Conservation (phyloP, 2,888 invertebrate species). For the Watsonalla cultraria region DNA sequence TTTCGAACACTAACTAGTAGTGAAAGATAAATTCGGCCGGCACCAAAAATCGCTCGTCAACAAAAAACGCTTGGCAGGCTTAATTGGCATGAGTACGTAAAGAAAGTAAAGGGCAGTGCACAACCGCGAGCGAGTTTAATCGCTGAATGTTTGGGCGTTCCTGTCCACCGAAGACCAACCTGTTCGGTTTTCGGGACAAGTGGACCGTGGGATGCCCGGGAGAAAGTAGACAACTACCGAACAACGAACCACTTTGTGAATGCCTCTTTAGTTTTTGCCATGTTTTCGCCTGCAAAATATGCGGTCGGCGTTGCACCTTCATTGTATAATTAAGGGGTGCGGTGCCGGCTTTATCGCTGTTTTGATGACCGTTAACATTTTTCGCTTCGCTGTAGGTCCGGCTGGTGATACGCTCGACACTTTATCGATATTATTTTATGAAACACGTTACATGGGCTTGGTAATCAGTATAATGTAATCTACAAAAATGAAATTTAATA, state of each 20-base stretch:
- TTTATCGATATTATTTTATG: neutral
- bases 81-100: constrained; percentile 56
- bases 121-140: constrained; percentile 58
- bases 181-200: constrained; percentile 44
- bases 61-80: constrained; percentile 21
- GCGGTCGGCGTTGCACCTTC: constrained; percentile 32
- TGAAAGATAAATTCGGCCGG: constrained; percentile 23
- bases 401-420: neutral
- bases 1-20: neutral
- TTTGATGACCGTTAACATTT: constrained; percentile 14
- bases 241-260: constrained; percentile 56
- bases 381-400: neutral
- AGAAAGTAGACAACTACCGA: constrained; percentile 57
- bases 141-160: constrained; percentile 71
- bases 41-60: constrained; percentile 30
- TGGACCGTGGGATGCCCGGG: constrained; percentile 69
- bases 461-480: too few relatives aligned
- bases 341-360: constrained; percentile 36
- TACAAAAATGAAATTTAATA: too few relatives aligned
- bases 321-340: constrained; percentile 55
- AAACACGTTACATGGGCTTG: too few relatives aligned
- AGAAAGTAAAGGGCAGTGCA: constrained; percentile 58
- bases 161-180: constrained; percentile 46
- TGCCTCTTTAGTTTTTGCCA: constrained; percentile 51
- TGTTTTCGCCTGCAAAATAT: constrained; percentile 51